Evolutionary conservation across 2,113 vertebrate genomes (phyloP), one percentile per base, ranked within the genome.

Genomic region (Paramisgurnus dabryanus): DNA sequence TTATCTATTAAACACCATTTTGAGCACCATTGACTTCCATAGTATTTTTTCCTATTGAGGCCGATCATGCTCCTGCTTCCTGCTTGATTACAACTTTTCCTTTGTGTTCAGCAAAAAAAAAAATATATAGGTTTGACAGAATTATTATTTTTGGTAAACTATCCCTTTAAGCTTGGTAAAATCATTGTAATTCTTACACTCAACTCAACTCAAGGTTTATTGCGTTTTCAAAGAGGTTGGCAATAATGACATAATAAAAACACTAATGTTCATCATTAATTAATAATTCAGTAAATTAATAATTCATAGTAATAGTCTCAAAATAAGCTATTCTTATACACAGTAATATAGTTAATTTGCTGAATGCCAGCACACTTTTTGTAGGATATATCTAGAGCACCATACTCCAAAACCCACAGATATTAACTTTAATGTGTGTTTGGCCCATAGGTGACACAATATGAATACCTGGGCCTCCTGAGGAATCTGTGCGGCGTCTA

Each of bases 401-500:
- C 27, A 34, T 34, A 34, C 10, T 34, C 49, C 13, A 45, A 40
- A 27, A 57, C 10, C 8, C 27, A 34, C 43, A 18, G n/a, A 53
- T 65, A 58, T 58, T 15, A 61, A 61, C n/a, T n/a, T 63, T 10
- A 18, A 18, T 78, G 17, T 53, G 57, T 18, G 17, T 45, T 63
- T 67, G 57, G 40, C 22, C 55, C n/a, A 22, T 12, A 39, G 5
- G 8, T 15, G 22, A 40, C n/a, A 7, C 45, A n/a, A 76, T 34
- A 74, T 65, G 82, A 90, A 88, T 80, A 97, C 98, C 95, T 95
- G 97, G 39, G 98, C 94, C 89, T 99, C 96, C 91, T 98, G 96
- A 18, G 97, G 97, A 80, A 98, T 94, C 85, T 98, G 97, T 49
- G 92, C 93, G 80, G 96, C 97, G n/a, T 99, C 98, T 58, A 96